phyloP scores from a whole-genome alignment of 2,888 invertebrate species.

The Strigamia maritima region DNA sequence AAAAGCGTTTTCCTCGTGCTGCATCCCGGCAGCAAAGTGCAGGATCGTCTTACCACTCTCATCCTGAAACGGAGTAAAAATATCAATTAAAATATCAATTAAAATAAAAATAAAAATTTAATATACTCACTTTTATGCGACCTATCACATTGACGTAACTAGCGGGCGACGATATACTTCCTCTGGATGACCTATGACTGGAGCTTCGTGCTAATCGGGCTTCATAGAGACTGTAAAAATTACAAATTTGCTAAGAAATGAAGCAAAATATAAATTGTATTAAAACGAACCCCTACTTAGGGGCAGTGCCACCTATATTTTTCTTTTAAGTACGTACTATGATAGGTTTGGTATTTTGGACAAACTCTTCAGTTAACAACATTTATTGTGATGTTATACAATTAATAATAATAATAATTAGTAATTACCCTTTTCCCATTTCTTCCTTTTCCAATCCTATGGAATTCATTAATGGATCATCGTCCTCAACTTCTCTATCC shows the following conservation, averaged over 20 bases:
- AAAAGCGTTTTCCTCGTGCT: conserved; percentile 75
- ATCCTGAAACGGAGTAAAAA: conserved; percentile 66
- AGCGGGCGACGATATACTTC: conserved; percentile 38
- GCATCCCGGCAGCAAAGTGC: conserved; percentile 80
- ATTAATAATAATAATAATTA: no score
- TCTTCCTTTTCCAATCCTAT: conserved; percentile 32
- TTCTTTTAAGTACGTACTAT: no score
- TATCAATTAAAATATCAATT: background rate
- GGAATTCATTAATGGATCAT: conserved; percentile 38
- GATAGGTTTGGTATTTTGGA: no score
- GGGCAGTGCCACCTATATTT: no score
- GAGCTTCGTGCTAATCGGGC: conserved; percentile 37
- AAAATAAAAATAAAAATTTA: background rate
- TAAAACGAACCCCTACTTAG: no score
- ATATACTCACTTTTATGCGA: conserved; percentile 21
- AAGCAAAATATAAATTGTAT: no score
- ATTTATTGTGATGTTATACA: no score
- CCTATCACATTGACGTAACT: conserved; percentile 39
- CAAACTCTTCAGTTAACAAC: no score
- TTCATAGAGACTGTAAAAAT: conserved; percentile 38
- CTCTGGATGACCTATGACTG: conserved; percentile 37
- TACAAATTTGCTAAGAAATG: no score
- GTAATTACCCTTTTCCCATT: conserved; percentile 38
- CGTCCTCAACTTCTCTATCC: conserved; percentile 26
- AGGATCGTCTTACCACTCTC: conserved; percentile 86